phyloP scores from a whole-genome alignment of 2,797 vertebrate genomes.

The Phrynocephalus forsythii region DNA sequence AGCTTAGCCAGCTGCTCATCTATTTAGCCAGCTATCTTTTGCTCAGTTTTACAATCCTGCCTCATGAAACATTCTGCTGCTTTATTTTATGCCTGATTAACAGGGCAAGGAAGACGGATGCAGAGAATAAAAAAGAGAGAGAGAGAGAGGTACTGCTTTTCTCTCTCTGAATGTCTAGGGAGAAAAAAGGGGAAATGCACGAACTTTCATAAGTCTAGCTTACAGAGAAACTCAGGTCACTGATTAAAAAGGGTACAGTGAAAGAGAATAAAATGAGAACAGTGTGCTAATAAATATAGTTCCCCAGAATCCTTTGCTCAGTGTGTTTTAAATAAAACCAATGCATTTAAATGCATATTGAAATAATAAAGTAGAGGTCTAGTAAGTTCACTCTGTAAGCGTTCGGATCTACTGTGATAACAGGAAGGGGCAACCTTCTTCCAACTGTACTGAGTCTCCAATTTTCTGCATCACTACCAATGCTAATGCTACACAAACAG shows the following conservation, averaged over 20 bases:
- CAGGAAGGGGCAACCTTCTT: conserved; percentile 64
- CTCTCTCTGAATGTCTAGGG: not conserved
- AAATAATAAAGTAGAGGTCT: conserved; percentile 48
- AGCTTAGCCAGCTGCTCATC: conserved; percentile 14
- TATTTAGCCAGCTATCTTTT: conserved; percentile 31
- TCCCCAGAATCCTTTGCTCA: conserved; percentile 34
- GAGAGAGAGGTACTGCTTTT: not conserved
- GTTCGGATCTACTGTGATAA: conserved; percentile 57
- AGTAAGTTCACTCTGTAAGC: conserved; percentile 53
- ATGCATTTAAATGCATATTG: conserved; percentile 50
- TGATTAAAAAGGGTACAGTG: conserved; percentile 35
- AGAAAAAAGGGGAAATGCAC: conserved; percentile 37
- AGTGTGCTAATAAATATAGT: conserved; percentile 29
- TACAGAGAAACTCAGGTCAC: conserved; percentile 42
- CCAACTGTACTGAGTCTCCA: conserved; percentile 70
- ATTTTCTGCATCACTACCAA: conserved; percentile 76
- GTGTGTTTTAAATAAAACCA: conserved; percentile 50
- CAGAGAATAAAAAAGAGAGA: conserved; percentile 33
- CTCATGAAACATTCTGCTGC: conserved; percentile 17
- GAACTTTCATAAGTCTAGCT: conserved; percentile 47
- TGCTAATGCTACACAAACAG: conserved; percentile 72
- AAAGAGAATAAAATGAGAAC: conserved; percentile 29
- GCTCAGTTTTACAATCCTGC: conserved; percentile 38
- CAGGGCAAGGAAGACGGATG: conserved; percentile 31
- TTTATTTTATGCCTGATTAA: conserved; percentile 16